phyloP scores from a whole-genome alignment of 1,140 invertebrate genomes.

The Cyphomyrmex costatus region DNA sequence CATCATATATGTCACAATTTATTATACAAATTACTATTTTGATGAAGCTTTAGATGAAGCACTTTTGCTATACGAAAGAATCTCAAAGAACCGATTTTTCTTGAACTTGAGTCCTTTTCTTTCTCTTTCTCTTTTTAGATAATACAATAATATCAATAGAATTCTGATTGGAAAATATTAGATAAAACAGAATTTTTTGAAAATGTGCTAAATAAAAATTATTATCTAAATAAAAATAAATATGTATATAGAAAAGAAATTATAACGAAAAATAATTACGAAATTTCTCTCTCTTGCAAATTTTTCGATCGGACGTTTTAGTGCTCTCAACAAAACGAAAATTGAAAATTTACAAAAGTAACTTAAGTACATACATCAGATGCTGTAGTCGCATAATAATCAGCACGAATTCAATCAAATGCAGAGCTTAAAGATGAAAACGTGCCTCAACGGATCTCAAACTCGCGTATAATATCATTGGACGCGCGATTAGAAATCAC shows the following conservation, averaged over 20 bases:
- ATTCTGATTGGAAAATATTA: background rate
- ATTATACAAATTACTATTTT: background rate
- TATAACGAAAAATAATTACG: too few relatives aligned
- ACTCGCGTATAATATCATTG: constrained; percentile 2
- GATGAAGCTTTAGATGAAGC: background rate
- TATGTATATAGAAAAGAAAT: too few relatives aligned
- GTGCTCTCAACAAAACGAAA: background rate
- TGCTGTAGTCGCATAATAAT: background rate
- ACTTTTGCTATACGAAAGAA: background rate
- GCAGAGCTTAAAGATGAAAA: background rate
- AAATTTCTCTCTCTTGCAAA: background rate
- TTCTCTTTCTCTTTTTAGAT: background rate
- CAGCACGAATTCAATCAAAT: constrained; percentile 13
- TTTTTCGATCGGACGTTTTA: background rate
- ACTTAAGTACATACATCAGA: constrained; percentile 9
- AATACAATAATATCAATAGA: background rate
- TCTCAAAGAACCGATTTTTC: background rate
- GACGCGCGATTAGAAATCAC: constrained; percentile 34
- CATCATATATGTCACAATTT: background rate
- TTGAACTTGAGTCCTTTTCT: background rate
- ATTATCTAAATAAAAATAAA: too few relatives aligned
- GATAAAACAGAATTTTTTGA: background rate
- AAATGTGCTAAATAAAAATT: background rate
- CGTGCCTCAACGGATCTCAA: background rate
- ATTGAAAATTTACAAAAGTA: background rate